Conservation (phyloP, 1,140 invertebrate species). For the Bombus consobrinus region DNA sequence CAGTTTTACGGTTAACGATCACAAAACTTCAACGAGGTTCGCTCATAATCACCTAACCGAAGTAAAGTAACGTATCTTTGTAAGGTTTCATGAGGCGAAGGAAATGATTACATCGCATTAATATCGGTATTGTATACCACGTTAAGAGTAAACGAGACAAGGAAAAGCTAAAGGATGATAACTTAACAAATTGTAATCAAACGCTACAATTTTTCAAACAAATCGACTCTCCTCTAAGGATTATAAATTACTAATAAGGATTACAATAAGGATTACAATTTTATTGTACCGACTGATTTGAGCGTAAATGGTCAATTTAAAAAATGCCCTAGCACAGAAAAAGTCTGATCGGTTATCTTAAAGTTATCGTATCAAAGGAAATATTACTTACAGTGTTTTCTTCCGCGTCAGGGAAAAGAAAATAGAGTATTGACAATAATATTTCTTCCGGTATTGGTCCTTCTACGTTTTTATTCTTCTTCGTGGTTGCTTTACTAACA, state of each 20-base stretch:
- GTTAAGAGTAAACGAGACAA: too few species aligned
- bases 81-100: too few species aligned
- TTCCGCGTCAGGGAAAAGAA: conserved; percentile 95
- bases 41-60: neutral
- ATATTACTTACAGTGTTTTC: conserved; percentile 82
- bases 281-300: too few species aligned
- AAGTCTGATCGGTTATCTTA: neutral
- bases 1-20: neutral
- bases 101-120: fast-evolving
- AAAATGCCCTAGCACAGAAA: neutral
- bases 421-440: conserved; percentile 91
- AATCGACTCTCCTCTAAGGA: neutral
- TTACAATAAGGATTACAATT: too few species aligned
- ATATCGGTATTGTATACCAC: too few species aligned
- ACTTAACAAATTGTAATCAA: too few species aligned
- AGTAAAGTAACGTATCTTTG: neutral
- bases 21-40: neutral
- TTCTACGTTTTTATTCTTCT: conserved; percentile 82
- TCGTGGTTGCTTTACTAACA: conserved; percentile 78
- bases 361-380: neutral
- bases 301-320: neutral
- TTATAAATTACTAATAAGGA: too few species aligned
- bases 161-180: too few species aligned
- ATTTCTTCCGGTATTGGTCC: conserved; percentile 90
- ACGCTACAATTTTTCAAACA: neutral